A percentile compares a stretch with the other conserved stretches of the same genome.
Evolutionary conservation across 2,888 invertebrate genomes (phyloP).

Genomic region (Ennomos erosarius): DNA sequence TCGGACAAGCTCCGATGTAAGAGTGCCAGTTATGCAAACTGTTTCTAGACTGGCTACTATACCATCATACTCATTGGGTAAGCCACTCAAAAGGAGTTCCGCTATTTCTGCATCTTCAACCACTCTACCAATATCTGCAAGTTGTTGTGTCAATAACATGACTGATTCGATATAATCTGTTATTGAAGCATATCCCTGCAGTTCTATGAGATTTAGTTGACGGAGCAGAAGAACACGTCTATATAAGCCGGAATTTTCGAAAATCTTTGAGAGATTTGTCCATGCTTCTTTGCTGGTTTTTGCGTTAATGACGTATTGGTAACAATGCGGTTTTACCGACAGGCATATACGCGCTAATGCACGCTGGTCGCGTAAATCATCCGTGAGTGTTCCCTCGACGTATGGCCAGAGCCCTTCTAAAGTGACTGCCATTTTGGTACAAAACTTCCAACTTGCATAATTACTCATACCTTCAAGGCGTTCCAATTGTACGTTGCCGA

Average conservation of each 20-base stretch:
- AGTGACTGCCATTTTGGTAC: too few species aligned
- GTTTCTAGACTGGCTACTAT: neutral
- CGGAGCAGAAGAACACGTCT: neutral
- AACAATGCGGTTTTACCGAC: neutral
- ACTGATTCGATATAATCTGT: conserved; percentile 2
- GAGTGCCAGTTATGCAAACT: neutral
- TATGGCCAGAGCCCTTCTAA: too few species aligned
- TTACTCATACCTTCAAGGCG: too few species aligned
- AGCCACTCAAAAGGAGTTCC: neutral
- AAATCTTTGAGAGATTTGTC: neutral
- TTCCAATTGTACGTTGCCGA: too few species aligned
- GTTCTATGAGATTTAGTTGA: conserved; percentile 1
- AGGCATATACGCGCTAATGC: neutral
- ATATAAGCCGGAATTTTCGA: neutral
- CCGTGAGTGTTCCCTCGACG: too few species aligned
- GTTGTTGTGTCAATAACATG: neutral
- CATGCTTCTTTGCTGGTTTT: neutral
- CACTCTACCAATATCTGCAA: neutral
- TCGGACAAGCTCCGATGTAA: neutral
- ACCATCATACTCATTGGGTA: neutral
- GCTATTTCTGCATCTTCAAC: neutral
- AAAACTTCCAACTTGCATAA: too few species aligned
- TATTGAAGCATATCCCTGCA: conserved; percentile 1
- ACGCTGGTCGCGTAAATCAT: neutral
- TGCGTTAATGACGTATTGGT: neutral